phyloP scores from a whole-genome alignment of 2,888 invertebrate species.

The Noctuana brunneofusca region DNA sequence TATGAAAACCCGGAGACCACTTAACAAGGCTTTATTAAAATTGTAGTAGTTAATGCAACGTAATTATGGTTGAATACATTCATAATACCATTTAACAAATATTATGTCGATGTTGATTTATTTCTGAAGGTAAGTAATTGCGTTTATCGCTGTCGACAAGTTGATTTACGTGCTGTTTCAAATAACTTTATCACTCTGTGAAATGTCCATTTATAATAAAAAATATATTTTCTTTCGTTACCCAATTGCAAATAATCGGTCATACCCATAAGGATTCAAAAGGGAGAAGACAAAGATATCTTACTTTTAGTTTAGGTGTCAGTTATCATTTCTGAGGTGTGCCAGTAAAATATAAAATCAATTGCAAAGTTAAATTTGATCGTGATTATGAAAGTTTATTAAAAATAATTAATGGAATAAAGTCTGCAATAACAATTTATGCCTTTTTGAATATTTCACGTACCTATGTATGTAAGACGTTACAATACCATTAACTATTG shows the following conservation, averaged over 20 bases:
- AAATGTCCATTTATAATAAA: not conserved
- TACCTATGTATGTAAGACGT: too few relatives aligned
- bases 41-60: not conserved
- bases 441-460: too few relatives aligned
- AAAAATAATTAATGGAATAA: too few relatives aligned
- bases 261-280: too few relatives aligned
- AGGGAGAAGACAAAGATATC: too few relatives aligned
- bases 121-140: slow-evolving; percentile 25
- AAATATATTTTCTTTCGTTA: not conserved
- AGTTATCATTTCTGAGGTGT: too few relatives aligned
- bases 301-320: too few relatives aligned
- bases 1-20: not conserved
- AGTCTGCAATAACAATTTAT: too few relatives aligned
- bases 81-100: slow-evolving; percentile 30
- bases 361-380: too few relatives aligned
- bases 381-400: too few relatives aligned
- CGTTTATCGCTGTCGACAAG: slow-evolving; percentile 27
- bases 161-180: slow-evolving; percentile 27
- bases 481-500: not conserved
- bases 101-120: slow-evolving; percentile 27
- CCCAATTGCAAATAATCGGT: not conserved
- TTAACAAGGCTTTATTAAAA: not conserved
- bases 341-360: too few relatives aligned
- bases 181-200: slow-evolving; percentile 16
- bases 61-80: slow-evolving; percentile 25